These are phyloP conservation scores for Alitta virens DNA, from an alignment of 2,888 invertebrate species.

Conservation along the genomic window DNA sequence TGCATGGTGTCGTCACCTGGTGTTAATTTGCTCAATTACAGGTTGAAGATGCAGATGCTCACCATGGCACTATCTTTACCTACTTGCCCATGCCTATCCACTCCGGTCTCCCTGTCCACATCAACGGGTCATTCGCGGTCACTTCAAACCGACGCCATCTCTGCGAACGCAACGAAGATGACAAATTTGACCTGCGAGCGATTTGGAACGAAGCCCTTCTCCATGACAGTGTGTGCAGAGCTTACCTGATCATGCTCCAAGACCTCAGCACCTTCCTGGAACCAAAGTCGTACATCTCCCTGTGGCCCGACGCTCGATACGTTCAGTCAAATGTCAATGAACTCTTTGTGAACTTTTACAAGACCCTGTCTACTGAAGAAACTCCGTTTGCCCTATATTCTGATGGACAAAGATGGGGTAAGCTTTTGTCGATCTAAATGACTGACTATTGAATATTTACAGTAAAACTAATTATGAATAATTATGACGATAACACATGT, in stretches of 20 bases:
- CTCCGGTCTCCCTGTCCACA: conserved; percentile 40
- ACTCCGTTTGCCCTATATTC: conserved; percentile 22
- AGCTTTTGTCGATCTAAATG: too few relatives aligned
- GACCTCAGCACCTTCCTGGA: conserved; percentile 21
- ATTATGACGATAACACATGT: too few relatives aligned
- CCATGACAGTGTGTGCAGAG: conserved; percentile 28
- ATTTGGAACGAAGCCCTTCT: conserved; percentile 39
- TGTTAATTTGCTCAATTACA: conserved; percentile 1
- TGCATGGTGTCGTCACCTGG: too few relatives aligned
- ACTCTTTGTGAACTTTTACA: conserved; percentile 24
- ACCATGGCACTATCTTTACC: conserved; percentile 37
- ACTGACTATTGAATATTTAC: too few relatives aligned
- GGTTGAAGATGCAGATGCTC: neutral
- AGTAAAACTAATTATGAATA: too few relatives aligned
- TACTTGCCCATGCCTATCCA: conserved; percentile 45
- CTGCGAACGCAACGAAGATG: conserved; percentile 37
- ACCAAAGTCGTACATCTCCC: conserved; percentile 14
- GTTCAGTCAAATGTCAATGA: conserved; percentile 15
- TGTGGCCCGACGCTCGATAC: conserved; percentile 27
- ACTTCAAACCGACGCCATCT: conserved; percentile 41
- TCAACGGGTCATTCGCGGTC: conserved; percentile 48
- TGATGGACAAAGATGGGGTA: conserved; percentile 24
- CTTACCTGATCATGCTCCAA: conserved; percentile 31
- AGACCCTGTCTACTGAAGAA: conserved; percentile 10
- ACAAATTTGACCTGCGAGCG: conserved; percentile 33